phyloP scores from a whole-genome alignment of 2,888 invertebrate genomes.

The Calameuta filiformis region DNA sequence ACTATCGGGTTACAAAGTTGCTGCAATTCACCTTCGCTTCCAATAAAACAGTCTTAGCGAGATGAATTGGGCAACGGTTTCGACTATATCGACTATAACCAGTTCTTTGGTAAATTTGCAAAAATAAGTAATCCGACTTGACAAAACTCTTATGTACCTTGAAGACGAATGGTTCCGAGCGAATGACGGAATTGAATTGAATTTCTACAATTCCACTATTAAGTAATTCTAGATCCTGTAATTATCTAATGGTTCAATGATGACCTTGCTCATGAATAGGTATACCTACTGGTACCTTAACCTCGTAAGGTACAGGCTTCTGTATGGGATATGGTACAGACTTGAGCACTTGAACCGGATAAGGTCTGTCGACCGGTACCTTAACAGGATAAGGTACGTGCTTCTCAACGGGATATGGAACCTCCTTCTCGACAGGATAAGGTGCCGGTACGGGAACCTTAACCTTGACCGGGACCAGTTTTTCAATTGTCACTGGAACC shows the following conservation, averaged over 20 bases:
- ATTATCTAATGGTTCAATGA: slow-evolving; percentile 67
- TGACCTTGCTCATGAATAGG: slow-evolving; percentile 76
- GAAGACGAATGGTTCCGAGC: too few species aligned
- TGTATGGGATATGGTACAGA: slow-evolving; percentile 80
- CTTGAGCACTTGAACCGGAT: slow-evolving; percentile 79
- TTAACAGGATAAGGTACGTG: slow-evolving; percentile 78
- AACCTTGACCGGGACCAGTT: slow-evolving; percentile 63
- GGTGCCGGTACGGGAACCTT: slow-evolving; percentile 62
- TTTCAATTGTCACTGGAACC: slow-evolving; percentile 72
- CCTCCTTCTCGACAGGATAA: slow-evolving; percentile 70
- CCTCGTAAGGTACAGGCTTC: slow-evolving; percentile 67
- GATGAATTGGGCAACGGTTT: background rate
- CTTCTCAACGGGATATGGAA: slow-evolving; percentile 80
- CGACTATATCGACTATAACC: background rate
- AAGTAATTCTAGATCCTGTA: background rate
- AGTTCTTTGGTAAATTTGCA: background rate
- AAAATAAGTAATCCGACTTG: background rate
- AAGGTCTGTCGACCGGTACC: slow-evolving; percentile 76
- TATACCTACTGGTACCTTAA: slow-evolving; percentile 67
- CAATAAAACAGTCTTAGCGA: background rate
- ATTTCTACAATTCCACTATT: background rate
- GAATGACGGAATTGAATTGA: background rate
- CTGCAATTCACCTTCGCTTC: background rate
- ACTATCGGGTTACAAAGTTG: background rate
- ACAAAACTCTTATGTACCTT: background rate